A percentile compares a stretch with the other conserved stretches of the same genome.
Evolutionary conservation across 2,888 invertebrate genomes (phyloP).

Genomic region (Nephrotoma flavescens): DNA sequence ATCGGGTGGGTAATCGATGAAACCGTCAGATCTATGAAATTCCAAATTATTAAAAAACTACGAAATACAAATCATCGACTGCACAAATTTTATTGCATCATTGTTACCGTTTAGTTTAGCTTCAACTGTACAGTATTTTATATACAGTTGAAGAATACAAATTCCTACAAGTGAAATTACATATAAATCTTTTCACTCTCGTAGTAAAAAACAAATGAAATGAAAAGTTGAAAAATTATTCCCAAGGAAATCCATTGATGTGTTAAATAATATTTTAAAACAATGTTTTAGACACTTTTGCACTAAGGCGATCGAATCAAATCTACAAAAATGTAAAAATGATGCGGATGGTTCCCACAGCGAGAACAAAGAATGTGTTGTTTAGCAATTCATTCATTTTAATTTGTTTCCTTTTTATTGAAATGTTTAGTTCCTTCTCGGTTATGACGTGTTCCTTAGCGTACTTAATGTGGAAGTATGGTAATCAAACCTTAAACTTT

Average conservation of each 20-base stretch:
- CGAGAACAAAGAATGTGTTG: neutral
- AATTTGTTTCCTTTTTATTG: neutral
- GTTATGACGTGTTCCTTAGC: neutral
- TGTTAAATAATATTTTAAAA: neutral
- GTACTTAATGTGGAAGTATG: neutral
- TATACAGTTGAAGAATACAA: neutral
- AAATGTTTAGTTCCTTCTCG: neutral
- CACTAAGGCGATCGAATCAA: neutral
- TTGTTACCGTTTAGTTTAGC: too few species aligned
- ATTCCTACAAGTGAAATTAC: neutral
- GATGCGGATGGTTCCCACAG: neutral
- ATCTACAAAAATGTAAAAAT: neutral
- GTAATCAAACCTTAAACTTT: neutral
- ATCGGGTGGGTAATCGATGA: too few species aligned
- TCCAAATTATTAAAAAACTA: too few species aligned
- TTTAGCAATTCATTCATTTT: neutral
- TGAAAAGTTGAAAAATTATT: neutral
- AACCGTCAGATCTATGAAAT: too few species aligned
- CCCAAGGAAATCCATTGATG: neutral
- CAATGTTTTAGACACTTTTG: neutral
- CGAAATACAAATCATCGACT: too few species aligned
- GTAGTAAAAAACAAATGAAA: neutral
- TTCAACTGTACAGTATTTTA: neutral
- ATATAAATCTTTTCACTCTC: neutral
- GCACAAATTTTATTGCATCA: too few species aligned